Conservation (phyloP, 2,113 vertebrate species). For the Benitochromis conjunctus region DNA sequence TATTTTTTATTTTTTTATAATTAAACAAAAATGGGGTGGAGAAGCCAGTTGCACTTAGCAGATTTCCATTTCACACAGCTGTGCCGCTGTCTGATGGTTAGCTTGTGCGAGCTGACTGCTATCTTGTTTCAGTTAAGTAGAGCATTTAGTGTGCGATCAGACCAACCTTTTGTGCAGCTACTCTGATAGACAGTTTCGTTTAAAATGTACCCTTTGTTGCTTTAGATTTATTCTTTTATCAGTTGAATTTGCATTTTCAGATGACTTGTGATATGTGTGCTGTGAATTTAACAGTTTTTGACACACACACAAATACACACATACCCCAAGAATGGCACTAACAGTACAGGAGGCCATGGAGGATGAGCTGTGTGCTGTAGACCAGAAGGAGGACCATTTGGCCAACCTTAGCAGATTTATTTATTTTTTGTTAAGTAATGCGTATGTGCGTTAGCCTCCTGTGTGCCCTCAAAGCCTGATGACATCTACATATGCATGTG, state of each 20-base stretch:
- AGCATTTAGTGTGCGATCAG: neutral
- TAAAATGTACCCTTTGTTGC: neutral
- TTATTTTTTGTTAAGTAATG: neutral
- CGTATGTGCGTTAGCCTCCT: neutral
- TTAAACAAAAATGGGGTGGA: conserved; percentile 18
- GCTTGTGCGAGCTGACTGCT: neutral
- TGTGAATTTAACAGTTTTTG: neutral
- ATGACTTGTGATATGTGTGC: neutral
- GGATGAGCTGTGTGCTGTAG: neutral
- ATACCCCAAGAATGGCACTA: neutral
- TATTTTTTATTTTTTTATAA: conserved; percentile 16
- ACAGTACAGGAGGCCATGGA: neutral
- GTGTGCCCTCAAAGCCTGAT: neutral
- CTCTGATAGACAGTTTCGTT: neutral
- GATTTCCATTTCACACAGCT: conserved; percentile 20
- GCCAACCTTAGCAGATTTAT: neutral
- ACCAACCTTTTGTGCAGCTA: neutral
- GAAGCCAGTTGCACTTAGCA: neutral
- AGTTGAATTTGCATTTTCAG: neutral
- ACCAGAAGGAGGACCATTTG: neutral
- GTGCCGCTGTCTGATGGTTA: neutral
- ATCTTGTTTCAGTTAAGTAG: neutral
- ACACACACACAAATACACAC: neutral
- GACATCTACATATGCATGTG: conserved; percentile 24
- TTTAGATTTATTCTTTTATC: neutral